phyloP scores from a whole-genome alignment of 2,113 vertebrate species.

The Nibea albiflora region DNA sequence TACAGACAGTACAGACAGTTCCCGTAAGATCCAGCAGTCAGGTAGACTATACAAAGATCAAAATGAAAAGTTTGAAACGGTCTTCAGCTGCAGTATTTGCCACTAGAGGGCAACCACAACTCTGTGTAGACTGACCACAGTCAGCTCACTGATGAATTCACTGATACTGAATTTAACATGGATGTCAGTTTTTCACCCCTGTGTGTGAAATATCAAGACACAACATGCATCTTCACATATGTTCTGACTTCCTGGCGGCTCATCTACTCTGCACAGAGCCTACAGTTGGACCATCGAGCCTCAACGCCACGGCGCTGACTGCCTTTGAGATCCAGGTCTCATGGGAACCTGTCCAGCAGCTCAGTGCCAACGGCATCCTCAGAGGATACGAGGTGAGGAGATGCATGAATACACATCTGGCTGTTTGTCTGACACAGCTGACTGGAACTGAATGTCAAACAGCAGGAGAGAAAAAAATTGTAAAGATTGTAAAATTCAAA shows the following conservation, averaged over 20 bases:
- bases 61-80: not conserved
- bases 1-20: not conserved
- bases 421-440: not conserved
- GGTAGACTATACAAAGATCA: not conserved
- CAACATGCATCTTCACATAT: not conserved
- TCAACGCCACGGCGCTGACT: conserved; percentile 88
- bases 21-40: not conserved
- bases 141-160: not conserved
- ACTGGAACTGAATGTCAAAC: not conserved
- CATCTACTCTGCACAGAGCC: conserved; percentile 85
- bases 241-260: not conserved
- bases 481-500: not conserved
- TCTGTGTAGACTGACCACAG: not conserved
- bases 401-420: not conserved
- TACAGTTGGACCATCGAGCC: conserved; percentile 86
- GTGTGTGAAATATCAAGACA: not conserved
- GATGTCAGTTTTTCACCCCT: not conserved
- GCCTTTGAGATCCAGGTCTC: conserved; percentile 94
- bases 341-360: conserved; percentile 90
- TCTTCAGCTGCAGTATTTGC: not conserved
- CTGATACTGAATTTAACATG: not conserved
- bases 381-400: conserved; percentile 92
- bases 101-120: conserved; percentile 42
- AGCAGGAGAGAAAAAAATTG: not conserved
- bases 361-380: conserved; percentile 88